These are phyloP conservation scores for Liasis olivaceus DNA, from an alignment of 2,797 vertebrate genomes.

Conservation along the genomic window DNA sequence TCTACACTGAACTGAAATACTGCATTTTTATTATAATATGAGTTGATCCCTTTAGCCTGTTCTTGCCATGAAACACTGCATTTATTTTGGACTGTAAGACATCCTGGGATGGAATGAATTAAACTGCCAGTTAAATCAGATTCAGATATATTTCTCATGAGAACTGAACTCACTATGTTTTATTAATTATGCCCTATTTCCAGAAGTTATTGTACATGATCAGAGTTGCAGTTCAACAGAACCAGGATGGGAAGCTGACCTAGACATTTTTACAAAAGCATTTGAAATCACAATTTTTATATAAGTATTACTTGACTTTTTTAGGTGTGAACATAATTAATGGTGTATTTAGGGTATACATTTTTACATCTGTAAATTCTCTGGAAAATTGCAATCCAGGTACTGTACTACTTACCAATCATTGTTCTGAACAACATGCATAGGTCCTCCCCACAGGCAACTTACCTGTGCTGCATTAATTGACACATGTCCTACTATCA, in stretches of 20 bases:
- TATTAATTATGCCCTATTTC: background rate
- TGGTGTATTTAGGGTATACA: background rate
- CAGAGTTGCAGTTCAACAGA: background rate
- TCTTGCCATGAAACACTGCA: background rate
- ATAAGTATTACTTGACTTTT: background rate
- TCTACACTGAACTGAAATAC: background rate
- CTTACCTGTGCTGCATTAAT: slow-evolving; percentile 86
- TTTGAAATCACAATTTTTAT: background rate
- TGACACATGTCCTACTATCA: slow-evolving; percentile 86
- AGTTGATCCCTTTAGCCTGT: background rate
- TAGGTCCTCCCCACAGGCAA: background rate
- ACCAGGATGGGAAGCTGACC: background rate
- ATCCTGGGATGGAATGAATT: background rate
- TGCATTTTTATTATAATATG: background rate
- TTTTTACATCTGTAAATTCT: background rate
- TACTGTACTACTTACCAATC: background rate
- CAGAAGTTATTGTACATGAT: background rate
- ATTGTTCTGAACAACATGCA: background rate
- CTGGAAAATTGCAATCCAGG: background rate
- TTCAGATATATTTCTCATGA: background rate
- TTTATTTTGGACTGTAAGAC: background rate
- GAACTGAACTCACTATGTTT: background rate
- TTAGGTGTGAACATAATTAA: background rate
- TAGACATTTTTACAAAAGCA: background rate
- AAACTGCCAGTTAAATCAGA: background rate